Evolutionary conservation across 2,113 vertebrate genomes (phyloP).

Genomic region (Cebus imitator): DNA sequence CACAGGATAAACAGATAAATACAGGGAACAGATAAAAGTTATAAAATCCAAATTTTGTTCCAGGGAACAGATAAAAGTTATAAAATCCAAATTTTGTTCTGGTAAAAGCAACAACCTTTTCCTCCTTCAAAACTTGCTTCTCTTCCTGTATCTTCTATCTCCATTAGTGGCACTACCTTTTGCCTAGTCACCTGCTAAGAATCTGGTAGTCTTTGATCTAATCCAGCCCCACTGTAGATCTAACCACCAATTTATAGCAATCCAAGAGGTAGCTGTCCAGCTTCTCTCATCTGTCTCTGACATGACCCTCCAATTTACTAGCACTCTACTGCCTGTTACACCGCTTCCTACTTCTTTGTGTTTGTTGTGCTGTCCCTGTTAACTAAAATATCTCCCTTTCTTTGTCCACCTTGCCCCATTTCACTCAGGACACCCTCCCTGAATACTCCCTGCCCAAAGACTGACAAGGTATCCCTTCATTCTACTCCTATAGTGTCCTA

Average conservation of each 20-base stretch:
- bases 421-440: neutral
- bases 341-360: too few species aligned
- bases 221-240: neutral
- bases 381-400: neutral
- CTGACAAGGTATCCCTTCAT: neutral
- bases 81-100: neutral
- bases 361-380: neutral
- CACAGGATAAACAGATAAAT: neutral
- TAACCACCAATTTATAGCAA: neutral
- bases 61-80: neutral
- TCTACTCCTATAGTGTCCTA: neutral
- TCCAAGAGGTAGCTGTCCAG: rapidly evolving
- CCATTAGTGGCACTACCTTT: neutral
- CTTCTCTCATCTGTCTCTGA: neutral
- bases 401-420: too few species aligned
- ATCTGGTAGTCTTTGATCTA: neutral
- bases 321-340: neutral
- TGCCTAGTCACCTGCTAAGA: neutral
- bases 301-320: neutral
- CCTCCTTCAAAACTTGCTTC: neutral
- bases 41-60: neutral
- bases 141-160: neutral
- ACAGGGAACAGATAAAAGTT: neutral
- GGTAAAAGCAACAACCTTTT: neutral
- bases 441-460: neutral